Conservation (phyloP, 2,888 invertebrate species). For the Cistogaster globosa region DNA sequence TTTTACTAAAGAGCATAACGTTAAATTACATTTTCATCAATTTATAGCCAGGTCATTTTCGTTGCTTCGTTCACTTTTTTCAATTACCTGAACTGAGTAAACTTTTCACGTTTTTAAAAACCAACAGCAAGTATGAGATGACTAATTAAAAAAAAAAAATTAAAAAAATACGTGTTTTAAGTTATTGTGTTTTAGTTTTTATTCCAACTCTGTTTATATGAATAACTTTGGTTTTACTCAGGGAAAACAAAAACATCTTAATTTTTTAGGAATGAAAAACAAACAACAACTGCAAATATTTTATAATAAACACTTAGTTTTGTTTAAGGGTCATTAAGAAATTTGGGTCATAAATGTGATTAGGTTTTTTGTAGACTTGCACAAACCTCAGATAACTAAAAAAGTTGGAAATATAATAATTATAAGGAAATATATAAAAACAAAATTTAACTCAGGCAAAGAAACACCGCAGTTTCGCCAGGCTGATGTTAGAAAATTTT, state of each 20-base stretch:
- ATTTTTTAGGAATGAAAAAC: neutral
- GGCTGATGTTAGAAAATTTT: no score
- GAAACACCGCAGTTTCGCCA: no score
- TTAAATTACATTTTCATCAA: no score
- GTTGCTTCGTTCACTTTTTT: neutral
- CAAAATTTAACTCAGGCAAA: neutral
- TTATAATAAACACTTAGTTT: conserved; percentile 14
- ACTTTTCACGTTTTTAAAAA: conserved; percentile 9
- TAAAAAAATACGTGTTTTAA: conserved; percentile 32
- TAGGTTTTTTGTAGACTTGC: conserved; percentile 17
- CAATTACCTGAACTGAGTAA: neutral
- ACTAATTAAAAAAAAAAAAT: conserved; percentile 12
- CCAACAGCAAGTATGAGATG: conserved; percentile 4
- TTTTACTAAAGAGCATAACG: no score
- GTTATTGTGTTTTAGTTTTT: neutral
- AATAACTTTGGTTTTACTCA: conserved; percentile 19
- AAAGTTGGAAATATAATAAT: conserved; percentile 16
- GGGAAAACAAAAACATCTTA: conserved; percentile 23
- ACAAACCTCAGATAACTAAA: conserved; percentile 17
- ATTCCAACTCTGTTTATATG: neutral
- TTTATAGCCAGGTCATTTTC: neutral
- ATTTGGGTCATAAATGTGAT: conserved; percentile 44
- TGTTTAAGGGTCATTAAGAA: conserved; percentile 48
- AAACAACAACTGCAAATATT: neutral
- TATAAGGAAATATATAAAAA: conserved; percentile 5